Evolutionary conservation across 2,888 invertebrate genomes (phyloP), one percentile per base, ranked within the genome.

Genomic region (Oligia fasciuncula): DNA sequence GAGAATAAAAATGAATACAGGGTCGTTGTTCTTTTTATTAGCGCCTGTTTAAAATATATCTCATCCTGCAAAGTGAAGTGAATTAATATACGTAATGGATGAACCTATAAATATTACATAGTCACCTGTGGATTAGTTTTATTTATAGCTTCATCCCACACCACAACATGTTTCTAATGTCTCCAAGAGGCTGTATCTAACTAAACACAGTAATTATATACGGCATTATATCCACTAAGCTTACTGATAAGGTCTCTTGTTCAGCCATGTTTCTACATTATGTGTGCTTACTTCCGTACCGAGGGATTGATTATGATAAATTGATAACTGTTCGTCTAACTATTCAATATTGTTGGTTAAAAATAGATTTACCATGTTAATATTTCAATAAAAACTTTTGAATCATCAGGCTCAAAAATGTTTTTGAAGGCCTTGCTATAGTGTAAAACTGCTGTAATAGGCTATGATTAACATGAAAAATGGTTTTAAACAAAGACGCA

Each of bases 61-160:
- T 60, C 19, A 40, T 60, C 46, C 13, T 66, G 19, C 63, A 60
- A 60, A 68, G 63, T 65, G 60, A 82, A 73, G 62, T 71, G 57
- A 60, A 82, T 68, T 54, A 71, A 85, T 73, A 60, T 72, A 65
- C 51, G 49, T 85, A 49, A 76, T 67, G 65, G 51, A 63, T 79
- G 70, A 66, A 68, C 57, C 23, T 72, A 75, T 87, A 70, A 77
- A 84, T 77, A 74, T 68, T 77, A 66, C 51, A 67, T 19, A 73
- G 72, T 86, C 60, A 84, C 72, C 69, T 73, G 67, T 77, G 29
- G 40, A 83, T 82, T 69, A 23, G 19, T 82, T 57, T 75, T 77
- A 86, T 75, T 77, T 70, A 73, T 72, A 54, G 67, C 62, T 70
- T 77, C 84, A 86, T 82, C 83, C 86, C 86, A 86, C 84, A 83